phyloP scores from a whole-genome alignment of 2,888 invertebrate species.

The Pyralis farinalis region DNA sequence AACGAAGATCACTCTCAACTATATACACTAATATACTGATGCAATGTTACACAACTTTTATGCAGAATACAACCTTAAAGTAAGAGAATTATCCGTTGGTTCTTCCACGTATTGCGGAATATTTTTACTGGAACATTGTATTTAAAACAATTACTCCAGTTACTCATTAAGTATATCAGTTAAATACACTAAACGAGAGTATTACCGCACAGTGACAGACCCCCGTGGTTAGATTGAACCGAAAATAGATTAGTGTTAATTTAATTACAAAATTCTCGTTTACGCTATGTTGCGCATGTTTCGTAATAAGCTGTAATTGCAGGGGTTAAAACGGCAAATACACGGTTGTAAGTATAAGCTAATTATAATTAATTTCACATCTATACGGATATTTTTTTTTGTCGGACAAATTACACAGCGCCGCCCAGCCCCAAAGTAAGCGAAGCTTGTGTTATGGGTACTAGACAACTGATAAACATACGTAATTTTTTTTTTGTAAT shows the following conservation, averaged over 20 bases:
- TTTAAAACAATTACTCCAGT: not conserved
- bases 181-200: not conserved
- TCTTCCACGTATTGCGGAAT: conserved; percentile 4
- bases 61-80: not conserved
- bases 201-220: not conserved
- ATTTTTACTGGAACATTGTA: not conserved
- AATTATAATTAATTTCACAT: too few species aligned
- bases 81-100: not conserved
- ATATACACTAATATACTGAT: too few species aligned
- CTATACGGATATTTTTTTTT: too few species aligned
- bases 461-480: too few species aligned
- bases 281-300: not conserved
- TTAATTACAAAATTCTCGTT: not conserved
- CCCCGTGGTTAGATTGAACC: not conserved
- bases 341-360: too few species aligned
- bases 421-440: too few species aligned
- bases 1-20: too few species aligned
- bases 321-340: too few species aligned
- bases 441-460: too few species aligned
- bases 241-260: not conserved
- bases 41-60: not conserved
- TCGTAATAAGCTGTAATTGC: not conserved
- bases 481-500: too few species aligned
- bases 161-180: conserved; percentile 1
- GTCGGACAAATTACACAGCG: too few species aligned